A percentile compares a stretch with the other conserved stretches of the same genome.
phyloP scores from a whole-genome alignment of 1,140 invertebrate species.

The Pseudachorutes palmiensis region DNA sequence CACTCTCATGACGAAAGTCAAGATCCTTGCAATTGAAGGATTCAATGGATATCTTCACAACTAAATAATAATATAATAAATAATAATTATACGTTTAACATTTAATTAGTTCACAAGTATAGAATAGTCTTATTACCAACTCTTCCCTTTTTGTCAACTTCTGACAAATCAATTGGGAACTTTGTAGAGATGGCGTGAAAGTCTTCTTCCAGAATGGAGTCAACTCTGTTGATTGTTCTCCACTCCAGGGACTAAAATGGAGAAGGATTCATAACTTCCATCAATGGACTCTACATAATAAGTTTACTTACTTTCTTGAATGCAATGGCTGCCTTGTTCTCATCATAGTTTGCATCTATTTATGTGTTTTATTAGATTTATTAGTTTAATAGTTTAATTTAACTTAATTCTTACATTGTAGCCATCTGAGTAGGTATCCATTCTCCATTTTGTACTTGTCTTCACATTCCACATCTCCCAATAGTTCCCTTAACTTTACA shows the following conservation, averaged over 20 bases:
- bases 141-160: background rate
- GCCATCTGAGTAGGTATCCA: too few species aligned
- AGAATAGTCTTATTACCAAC: background rate
- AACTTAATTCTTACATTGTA: too few species aligned
- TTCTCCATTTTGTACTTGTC: too few species aligned
- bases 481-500: too few species aligned
- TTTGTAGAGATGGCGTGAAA: background rate
- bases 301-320: background rate
- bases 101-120: background rate
- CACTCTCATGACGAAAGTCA: background rate
- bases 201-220: background rate
- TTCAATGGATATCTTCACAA: background rate
- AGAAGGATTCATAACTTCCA: too few species aligned
- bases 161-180: background rate
- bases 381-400: background rate
- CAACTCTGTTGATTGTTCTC: background rate
- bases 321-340: background rate
- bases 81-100: too few species aligned
- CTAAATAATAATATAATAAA: background rate
- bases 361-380: too few species aligned
- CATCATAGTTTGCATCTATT: background rate
- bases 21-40: background rate
- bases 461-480: too few species aligned
- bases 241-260: background rate
- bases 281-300: background rate